Percentiles rank a stretch among this genome's conserved stretches.
Conservation (phyloP, 2,797 vertebrate species). For the Eidolon dupreanum region DNA sequence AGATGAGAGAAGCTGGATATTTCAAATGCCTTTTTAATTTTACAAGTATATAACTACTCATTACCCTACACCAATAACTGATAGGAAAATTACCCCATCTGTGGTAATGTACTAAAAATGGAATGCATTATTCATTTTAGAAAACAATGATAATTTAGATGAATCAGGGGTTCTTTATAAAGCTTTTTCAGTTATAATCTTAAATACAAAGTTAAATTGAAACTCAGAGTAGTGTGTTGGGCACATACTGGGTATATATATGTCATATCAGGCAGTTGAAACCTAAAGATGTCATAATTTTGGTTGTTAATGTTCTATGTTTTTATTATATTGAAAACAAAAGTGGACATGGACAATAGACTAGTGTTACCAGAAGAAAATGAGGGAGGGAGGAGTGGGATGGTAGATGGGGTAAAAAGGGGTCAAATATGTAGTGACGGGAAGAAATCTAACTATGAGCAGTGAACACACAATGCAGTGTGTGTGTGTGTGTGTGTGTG, state of each 20-base stretch:
- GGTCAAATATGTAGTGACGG: no score
- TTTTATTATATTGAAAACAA: neutral
- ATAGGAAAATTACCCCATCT: slow-evolving; percentile 77
- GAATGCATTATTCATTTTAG: slow-evolving; percentile 71
- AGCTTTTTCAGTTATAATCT: neutral
- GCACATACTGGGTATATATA: neutral
- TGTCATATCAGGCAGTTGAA: neutral
- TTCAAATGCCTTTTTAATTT: slow-evolving; percentile 48
- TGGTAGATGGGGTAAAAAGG: no score
- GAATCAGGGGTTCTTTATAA: slow-evolving; percentile 38
- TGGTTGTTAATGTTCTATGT: neutral
- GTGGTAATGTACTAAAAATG: slow-evolving; percentile 65
- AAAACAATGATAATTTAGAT: slow-evolving; percentile 62
- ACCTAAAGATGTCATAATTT: neutral
- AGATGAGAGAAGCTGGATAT: slow-evolving; percentile 4
- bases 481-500: no score
- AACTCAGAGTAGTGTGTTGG: slow-evolving; percentile 35
- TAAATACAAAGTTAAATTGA: slow-evolving; percentile 54
- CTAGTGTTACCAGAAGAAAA: no score
- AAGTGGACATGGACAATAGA: neutral
- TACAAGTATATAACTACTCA: slow-evolving; percentile 62
- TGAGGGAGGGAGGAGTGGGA: no score
- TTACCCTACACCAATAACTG: slow-evolving; percentile 62
- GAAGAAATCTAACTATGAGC: no score
- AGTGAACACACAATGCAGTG: no score